These are phyloP conservation scores for Drosophila mojavensis DNA, from an alignment of 1,140 invertebrate genomes.

Conservation along the genomic window DNA sequence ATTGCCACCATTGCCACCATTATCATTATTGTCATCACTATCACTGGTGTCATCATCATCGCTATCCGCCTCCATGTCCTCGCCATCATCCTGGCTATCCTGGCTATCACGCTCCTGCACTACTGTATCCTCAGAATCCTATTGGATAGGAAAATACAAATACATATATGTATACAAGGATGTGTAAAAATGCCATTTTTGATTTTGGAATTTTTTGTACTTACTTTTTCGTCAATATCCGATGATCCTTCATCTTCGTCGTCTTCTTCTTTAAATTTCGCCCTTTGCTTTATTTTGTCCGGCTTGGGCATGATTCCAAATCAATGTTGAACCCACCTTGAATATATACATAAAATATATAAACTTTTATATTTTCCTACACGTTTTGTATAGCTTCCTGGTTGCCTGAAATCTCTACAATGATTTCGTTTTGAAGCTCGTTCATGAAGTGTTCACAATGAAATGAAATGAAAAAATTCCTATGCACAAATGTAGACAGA, in stretches of 20 bases:
- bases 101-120: not conserved
- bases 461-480: no score
- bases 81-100: conserved; percentile 4
- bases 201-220: not conserved
- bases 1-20: not conserved
- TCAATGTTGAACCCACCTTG: not conserved
- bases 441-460: no score
- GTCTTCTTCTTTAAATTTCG: conserved; percentile 21
- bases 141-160: no score
- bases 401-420: no score
- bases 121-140: conserved; percentile 13
- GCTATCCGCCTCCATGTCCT: not conserved
- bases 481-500: no score
- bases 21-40: no score
- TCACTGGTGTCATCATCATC: conserved; percentile 3
- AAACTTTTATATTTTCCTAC: no score
- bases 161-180: no score
- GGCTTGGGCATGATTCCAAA: conserved; percentile 24
- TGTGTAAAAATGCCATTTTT: not conserved
- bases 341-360: not conserved
- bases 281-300: conserved; percentile 4
- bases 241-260: conserved; percentile 4
- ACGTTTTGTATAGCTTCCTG: no score
- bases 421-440: no score
- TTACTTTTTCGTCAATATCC: conserved; percentile 21